Base-by-base conservation (phyloP, 2,797 vertebrate genomes). In the Lithobates pipiens region DNA sequence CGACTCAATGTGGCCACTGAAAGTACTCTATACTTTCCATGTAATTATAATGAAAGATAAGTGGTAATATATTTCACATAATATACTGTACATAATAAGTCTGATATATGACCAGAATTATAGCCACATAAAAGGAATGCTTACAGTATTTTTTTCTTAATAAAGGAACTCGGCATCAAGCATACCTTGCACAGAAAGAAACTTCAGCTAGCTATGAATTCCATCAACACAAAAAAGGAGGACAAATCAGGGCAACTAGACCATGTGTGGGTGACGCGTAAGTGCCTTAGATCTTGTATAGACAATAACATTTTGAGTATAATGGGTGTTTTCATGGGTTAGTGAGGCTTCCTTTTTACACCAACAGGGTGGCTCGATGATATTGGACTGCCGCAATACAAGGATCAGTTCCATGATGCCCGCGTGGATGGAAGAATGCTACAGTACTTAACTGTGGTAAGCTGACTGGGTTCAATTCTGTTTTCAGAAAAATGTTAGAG, bases 221-320 rank as follows among this genome's bases (percentile, higher is more conserved):
- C 97, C 1, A 97, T 99, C 91, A 96, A 93, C 83, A 91, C 94
- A 54, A 99, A 97, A 90, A 95, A 95, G 74, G 93, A 95, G 39
- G 98, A 99, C 88, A 99, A 97, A 90, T 97, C 97, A 0, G 95
- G 96, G 0, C 95, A 97, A 85, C 93, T 99, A 4, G 96, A 99
- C 92, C 94, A 99, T 90, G 97, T 99, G 91, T 99, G 98, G 98
- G 98, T 99, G 89, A 98, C 98, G 83, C 95, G 98, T 99, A 95
- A 94, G 98, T 92, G 87, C 50, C 16, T 54, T 18, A 54, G 4
- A 18, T 16, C 50, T 54, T 54, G 3, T 54, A 5, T 54, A 5
- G 16, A 13, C 44, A 3, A 15, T 54, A 13, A 54, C 18, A 13
- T 16, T 16, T 54, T 18, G 50, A 3, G 13, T 16, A 13, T 18